Percentiles rank a stretch among this genome's conserved stretches.
These are phyloP conservation scores for Sphaerophoria taeniata DNA, from an alignment of 2,888 invertebrate genomes.

Conservation along the genomic window DNA sequence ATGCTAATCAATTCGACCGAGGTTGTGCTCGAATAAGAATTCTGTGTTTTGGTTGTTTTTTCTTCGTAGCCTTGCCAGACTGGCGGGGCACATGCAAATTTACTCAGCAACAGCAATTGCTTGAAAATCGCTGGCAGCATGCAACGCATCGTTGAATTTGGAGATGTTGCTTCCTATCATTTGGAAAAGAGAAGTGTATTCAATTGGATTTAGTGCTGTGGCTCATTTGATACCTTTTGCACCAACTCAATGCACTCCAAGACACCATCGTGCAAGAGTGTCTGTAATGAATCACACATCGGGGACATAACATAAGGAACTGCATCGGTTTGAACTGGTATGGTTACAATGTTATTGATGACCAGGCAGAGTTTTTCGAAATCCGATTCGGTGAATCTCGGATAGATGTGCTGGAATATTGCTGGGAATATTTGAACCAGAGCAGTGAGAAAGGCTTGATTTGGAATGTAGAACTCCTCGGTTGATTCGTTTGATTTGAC, in stretches of 20 bases:
- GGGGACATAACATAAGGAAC: constrained; percentile 92
- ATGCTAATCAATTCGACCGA: constrained; percentile 90
- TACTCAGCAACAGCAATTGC: constrained; percentile 87
- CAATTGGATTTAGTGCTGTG: neutral
- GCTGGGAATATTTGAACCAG: constrained; percentile 97
- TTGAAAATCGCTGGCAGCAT: constrained; percentile 88
- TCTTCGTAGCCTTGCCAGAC: constrained; percentile 82
- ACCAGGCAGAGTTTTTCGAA: constrained; percentile 91
- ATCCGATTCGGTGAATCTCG: constrained; percentile 85
- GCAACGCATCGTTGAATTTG: constrained; percentile 85
- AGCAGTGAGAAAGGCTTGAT: constrained; percentile 96
- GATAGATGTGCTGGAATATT: constrained; percentile 94
- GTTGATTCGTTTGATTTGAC: constrained; percentile 79
- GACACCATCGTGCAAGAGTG: constrained; percentile 92
- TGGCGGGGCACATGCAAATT: constrained; percentile 88
- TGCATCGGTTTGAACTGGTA: constrained; percentile 92
- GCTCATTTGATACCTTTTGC: constrained; percentile 86
- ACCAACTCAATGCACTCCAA: constrained; percentile 94
- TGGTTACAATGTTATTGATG: constrained; percentile 89
- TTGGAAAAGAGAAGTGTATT: constrained; percentile 19
- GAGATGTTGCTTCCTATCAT: constrained; percentile 85
- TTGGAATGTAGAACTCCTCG: constrained; percentile 91
- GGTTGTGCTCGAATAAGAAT: constrained; percentile 80
- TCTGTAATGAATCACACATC: constrained; percentile 90
- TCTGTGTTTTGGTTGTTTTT: constrained; percentile 83